Conservation (phyloP, 2,113 vertebrate genomes). For the Coptodon rendalli region DNA sequence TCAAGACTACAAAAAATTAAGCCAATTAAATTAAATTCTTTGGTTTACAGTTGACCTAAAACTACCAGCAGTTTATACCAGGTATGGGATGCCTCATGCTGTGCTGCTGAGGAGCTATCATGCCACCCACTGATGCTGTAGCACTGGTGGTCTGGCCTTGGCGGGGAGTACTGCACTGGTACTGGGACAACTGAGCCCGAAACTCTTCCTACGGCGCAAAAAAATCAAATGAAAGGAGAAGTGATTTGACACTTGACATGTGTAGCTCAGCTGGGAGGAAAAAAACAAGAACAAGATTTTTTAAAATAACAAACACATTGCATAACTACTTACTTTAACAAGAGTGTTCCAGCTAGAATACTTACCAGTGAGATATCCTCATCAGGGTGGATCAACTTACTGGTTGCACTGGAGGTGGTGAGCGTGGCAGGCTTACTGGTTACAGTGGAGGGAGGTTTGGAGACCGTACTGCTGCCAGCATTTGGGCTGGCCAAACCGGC, state of each 20-base stretch:
- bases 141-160: slow-evolving; percentile 78
- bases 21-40: rapidly evolving
- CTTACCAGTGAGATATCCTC: slow-evolving; percentile 99
- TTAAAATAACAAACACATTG: background rate
- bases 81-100: slow-evolving; percentile 82
- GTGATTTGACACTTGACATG: background rate
- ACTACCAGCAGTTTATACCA: slow-evolving; percentile 8
- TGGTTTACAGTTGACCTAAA: background rate
- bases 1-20: background rate
- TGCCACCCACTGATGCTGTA: slow-evolving; percentile 77
- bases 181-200: slow-evolving; percentile 86
- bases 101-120: slow-evolving; percentile 84
- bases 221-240: background rate
- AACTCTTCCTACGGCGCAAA: slow-evolving; percentile 82
- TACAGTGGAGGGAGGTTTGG: slow-evolving; percentile 87
- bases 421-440: slow-evolving; percentile 97
- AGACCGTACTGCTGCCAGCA: slow-evolving; percentile 78
- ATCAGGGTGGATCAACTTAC: slow-evolving; percentile 99
- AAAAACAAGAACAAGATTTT: background rate
- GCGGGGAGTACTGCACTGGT: slow-evolving; percentile 81
- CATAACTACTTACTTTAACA: slow-evolving; percentile 51
- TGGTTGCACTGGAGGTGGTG: slow-evolving; percentile 98
- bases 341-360: background rate
- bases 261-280: background rate
- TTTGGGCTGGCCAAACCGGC: slow-evolving; percentile 50